Evolutionary conservation across 2,113 vertebrate species (phyloP), one percentile per base, ranked within the genome.

Genomic region (Pituophis catenifer): DNA sequence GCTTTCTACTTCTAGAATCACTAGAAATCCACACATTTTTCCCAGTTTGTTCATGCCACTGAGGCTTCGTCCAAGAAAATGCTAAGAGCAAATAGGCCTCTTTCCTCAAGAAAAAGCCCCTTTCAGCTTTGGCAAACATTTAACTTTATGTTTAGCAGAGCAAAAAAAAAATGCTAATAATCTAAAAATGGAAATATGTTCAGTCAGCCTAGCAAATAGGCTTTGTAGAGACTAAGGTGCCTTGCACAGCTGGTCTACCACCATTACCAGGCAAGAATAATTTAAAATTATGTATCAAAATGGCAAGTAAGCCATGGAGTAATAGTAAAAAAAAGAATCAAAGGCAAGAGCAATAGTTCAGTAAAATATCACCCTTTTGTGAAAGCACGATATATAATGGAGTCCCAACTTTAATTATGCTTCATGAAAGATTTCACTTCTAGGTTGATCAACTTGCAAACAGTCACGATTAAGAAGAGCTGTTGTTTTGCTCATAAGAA

Each of bases 301-400:
- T 11, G n/a, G 23, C 48, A 50, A 53, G 57, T 12, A n/a, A 88
- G 44, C 50, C 50, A 55, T n/a, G 21, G 33, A 75, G 17, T 48
- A 55, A 10, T 29, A 92, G 50, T 86, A n/a, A 11, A 52, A 62
- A 93, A 86, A 93, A 7, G 10, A 87, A 93, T 44, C 15, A 62
- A 58, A 65, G 9, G 88, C 86, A 93, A 50, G 55, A 93, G 94
- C 94, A 94, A 96, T 85, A 91, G 8, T 29, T 48, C 12, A 8
- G 59, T 24, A 24, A 94, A 92, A 91, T 0, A 17, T 57, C 90
- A 94, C 26, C 65, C 93, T 85, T 87, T 70, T 48, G 9, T 2
- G 7, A 58, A 0, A 52, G 86, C 94, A 70, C 33, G 19, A 92
- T 91, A 93, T 81, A 1, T 0, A 89, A 38, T n/a, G 92, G 62